Evolutionary conservation across 2,113 vertebrate species (phyloP), one percentile per base, ranked within the genome.

Genomic region (Pipra filicauda): DNA sequence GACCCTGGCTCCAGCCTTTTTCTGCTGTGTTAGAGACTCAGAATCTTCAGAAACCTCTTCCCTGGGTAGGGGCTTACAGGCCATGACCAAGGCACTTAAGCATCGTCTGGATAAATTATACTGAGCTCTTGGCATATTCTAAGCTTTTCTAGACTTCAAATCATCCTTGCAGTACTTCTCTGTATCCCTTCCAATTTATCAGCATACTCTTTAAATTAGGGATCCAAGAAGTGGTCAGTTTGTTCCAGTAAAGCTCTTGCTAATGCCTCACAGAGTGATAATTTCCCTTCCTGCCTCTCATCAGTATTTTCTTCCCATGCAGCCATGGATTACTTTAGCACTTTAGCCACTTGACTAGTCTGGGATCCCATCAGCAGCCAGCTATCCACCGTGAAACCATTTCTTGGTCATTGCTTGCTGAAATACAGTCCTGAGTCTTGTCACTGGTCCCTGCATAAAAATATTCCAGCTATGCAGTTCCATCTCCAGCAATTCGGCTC

Each of bases 141-240:
- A 84, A 93, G 93, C 69, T 82, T 73, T 92, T 92, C 58, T 91
- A 89, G 88, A 58, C 66, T 96, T 93, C 88, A 91, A 51, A 78
- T 82, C 31, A 87, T 72, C 76, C 83, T 81, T 84, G 58, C 70
- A 78, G 49, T 71, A 75, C 61, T 93, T 93, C 18, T 5, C 66
- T 94, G 91, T 73, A 89, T 69, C 93, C 88, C 44, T 77, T 87
- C 62, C 91, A 92, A 76, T 91, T 95, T 95, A 93, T 94, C 91
- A 93, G 70, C 80, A n/a, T 51, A 80, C 49, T 86, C 58, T 87
- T 94, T 70, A 85, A 91, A 89, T 57, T 48, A 16, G 4, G 69
- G 44, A 89, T 78, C 70, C 80, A 92, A 96, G 70, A 92, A 94
- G 54, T 43, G 61, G 76, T 72, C 70, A 49, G 57, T 92, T 91